Base-by-base conservation (phyloP, 1,140 invertebrate species). In the Ceratina calcarata region DNA sequence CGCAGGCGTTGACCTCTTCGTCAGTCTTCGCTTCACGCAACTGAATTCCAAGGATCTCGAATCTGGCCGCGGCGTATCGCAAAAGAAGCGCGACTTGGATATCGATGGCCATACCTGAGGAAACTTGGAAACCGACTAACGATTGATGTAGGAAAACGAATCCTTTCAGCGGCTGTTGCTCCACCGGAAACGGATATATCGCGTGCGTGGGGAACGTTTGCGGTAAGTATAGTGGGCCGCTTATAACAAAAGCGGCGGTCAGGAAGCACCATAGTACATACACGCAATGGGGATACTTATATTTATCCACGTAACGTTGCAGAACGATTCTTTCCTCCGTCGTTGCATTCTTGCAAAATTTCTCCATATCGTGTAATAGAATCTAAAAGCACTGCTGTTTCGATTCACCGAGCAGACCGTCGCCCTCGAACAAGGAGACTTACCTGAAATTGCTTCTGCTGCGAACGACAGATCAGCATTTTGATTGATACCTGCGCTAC, bases 141-240 rank as follows among this genome's bases (percentile, higher is more conserved):
- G 84, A 80, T 57, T 92, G 90, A 78, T 91, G 89, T 1, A 91
- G 18, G 61, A 87, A 91, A 70, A 90, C 67, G 2, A 92, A 53
- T 58, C 82, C 64, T 22, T 78, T 88, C 0, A 85, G 10, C 2
- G 87, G 86, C 66, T 81, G 84, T 0, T 65, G 13, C 16, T 88
- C 67, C 0, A 87, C 67, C 0, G 81, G 10, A 85, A 92, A 91
- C 1, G 89, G 90, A 85, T 92, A 92, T n/a, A 81, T 73, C 0
- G 87, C 89, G 18, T 84, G 58, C 1, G 87, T 86, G 4, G 90
- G 89, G 22, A 91, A 88, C 1, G 55, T 64, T 45, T 82, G 66
- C 1, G 70, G 20, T 22, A 86, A 53, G 16, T 85, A 71, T 8
- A 89, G 10, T 24, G 90, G 90, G 0, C 83, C 66, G 12, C 61